Evolutionary conservation across 2,113 vertebrate species (phyloP), one percentile per base, ranked within the genome.

Genomic region (Paralichthys olivaceus): DNA sequence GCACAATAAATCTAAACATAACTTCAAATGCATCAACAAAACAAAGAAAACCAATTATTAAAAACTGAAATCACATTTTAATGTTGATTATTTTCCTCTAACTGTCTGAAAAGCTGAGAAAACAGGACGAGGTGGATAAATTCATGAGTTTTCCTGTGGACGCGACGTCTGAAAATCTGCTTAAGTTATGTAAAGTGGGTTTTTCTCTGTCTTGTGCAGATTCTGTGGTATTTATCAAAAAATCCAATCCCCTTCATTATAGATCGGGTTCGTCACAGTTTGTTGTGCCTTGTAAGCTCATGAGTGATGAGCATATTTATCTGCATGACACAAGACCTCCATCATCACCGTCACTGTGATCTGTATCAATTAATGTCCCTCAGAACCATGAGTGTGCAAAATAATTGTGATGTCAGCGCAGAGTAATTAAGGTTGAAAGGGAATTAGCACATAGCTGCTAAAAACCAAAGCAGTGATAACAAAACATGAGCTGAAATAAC

Each of bases 361-460:
- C n/a, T 56, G 22, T 54, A 20, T 72, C 20, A 28, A 54, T 60
- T 78, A 66, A 4, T 51, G 15, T 28, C 13, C 55, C 58, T 60
- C 67, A 40, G 29, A 64, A 63, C 17, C 29, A 69, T 8, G 2
- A 63, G 22, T 66, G 9, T 73, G 13, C 26, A n/a, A 78, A 72
- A 69, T 49, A 64, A 40, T 17, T 65, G 17, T 51, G 53, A 57
- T 15, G 23, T 68, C 56, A 51, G 32, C 58, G 59, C 28, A 32
- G 23, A 51, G 28, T 66, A 68, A 79, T 79, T 58, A 72, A 17
- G 20, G n/a, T 22, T 78, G 23, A 43, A 56, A 29, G 8, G n/a
- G 15, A 76, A 22, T 55, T 37, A 66, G 28, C 25, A 53, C 25
- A 61, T 19, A 51, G 19, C 19, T 37, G 34, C 53, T 66, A 32